Evolutionary conservation across 2,888 invertebrate species (phyloP), one percentile per base, ranked within the genome.

Genomic region (Cosmopolites sordidus): DNA sequence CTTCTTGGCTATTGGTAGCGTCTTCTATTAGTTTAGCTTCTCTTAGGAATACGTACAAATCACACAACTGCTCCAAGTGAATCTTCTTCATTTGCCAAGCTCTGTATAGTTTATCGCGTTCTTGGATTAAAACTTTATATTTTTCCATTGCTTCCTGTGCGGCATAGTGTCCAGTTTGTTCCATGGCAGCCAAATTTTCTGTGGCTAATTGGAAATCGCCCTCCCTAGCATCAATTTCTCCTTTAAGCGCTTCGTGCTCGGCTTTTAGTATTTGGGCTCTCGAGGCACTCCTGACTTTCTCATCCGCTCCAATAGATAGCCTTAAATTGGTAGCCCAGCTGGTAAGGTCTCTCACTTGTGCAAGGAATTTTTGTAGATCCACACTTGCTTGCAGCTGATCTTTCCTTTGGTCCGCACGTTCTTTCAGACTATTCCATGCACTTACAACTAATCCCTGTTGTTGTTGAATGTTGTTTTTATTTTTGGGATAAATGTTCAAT

Each of bases 1-100:
- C 88, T 69, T 96, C 94, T 74, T 97, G 96, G 0, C 90, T 83
- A 11, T 86, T 85, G 57, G 93, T 91, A 11, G 91, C 80, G 59
- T 92, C 89, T 69, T 95, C 91, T 55, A 98, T 82, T 72, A 92
- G 90, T 67, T 92, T 92, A 11, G 93, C 92, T 75, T 98, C 98
- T 1, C 96, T 79, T 58, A 94, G 75, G 83, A 98, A 97, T 73
- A 92, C 89, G 75, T 96, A 95, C 65, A 95, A 79, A 74, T 96
- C 94, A 58, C 92, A 90, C 57, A 93, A 80, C 72, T 96, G 93
- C 70, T 93, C 92, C 38, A 94, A 74, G 66, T 90, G 87, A 43
- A 92, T 85, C 71, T 92, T 92, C 64, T 93, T 87, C 48, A 87
- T 82, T 58, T 91, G 89, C 93, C 95, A 96, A 1, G 90, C 89